Percentiles rank a stretch among this genome's conserved stretches.
These are phyloP conservation scores for Gracilinanus agilis DNA, from an alignment of 2,113 vertebrate species.

Conservation along the genomic window DNA sequence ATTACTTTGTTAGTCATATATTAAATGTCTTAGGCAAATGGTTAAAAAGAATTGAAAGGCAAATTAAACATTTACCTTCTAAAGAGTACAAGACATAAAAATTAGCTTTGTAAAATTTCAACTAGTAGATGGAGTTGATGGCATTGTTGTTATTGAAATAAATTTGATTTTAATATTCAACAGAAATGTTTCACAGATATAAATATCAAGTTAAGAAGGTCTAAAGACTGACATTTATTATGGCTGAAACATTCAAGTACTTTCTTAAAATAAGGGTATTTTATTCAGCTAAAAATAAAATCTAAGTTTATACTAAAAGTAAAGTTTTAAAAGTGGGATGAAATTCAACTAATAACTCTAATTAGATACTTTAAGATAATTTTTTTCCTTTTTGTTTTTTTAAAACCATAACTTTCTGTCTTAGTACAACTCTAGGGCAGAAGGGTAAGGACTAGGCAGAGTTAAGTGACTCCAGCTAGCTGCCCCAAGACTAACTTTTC, in stretches of 20 bases:
- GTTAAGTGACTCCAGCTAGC: no score
- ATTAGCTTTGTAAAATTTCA: slow-evolving; percentile 38
- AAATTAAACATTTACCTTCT: not conserved
- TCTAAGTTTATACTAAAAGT: not conserved
- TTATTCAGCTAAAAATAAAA: not conserved
- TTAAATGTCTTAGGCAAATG: not conserved
- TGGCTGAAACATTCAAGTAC: not conserved
- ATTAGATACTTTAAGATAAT: not conserved
- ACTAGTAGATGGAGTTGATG: slow-evolving; percentile 11
- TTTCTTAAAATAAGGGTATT: not conserved
- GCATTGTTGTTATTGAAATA: not conserved
- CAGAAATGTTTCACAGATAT: not conserved
- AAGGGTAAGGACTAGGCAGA: no score
- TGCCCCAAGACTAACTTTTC: not conserved
- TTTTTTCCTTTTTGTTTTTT: no score
- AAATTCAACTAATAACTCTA: not conserved
- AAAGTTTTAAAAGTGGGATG: not conserved
- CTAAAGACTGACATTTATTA: not conserved
- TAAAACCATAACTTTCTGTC: no score
- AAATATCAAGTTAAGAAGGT: not conserved
- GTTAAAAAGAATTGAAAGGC: not conserved
- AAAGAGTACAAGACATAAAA: not conserved
- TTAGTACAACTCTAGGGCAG: no score
- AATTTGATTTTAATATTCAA: not conserved
- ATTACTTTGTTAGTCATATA: not conserved